phyloP scores from a whole-genome alignment of 2,888 invertebrate species.

The Pachydiplax longipennis region DNA sequence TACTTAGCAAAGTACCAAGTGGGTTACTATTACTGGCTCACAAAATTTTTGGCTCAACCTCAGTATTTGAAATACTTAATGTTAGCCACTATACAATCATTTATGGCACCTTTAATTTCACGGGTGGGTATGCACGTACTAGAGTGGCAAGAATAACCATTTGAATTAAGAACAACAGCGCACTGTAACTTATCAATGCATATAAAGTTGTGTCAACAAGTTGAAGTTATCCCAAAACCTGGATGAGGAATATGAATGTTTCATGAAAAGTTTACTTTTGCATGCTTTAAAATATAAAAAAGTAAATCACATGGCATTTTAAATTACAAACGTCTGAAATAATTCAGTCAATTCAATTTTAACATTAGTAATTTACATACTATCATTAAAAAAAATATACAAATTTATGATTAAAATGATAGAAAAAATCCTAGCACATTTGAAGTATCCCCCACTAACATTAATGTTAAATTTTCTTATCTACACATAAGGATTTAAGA shows the following conservation, averaged over 20 bases:
- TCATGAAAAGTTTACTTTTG: background rate
- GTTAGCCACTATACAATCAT: constrained; percentile 3
- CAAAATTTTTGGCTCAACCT: constrained; percentile 4
- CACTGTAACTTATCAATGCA: background rate
- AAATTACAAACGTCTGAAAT: background rate
- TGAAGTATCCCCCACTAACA: constrained; percentile 13
- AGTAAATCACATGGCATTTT: background rate
- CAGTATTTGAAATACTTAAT: background rate
- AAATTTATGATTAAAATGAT: background rate
- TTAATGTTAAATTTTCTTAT: constrained; percentile 12
- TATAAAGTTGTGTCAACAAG: background rate
- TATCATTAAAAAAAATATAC: too few relatives aligned
- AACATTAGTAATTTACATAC: too few relatives aligned
- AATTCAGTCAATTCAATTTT: too few relatives aligned
- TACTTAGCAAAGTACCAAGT: background rate
- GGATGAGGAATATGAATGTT: background rate
- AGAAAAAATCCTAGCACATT: background rate
- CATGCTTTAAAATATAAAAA: background rate
- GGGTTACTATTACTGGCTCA: background rate
- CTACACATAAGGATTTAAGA: constrained; percentile 19
- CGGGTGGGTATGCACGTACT: constrained; percentile 36
- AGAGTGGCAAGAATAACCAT: background rate
- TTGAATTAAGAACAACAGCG: background rate
- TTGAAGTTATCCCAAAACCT: background rate
- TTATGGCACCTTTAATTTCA: constrained; percentile 42